Base-by-base conservation (phyloP, 2,888 invertebrate genomes). In the Schrankia costaestrigalis region DNA sequence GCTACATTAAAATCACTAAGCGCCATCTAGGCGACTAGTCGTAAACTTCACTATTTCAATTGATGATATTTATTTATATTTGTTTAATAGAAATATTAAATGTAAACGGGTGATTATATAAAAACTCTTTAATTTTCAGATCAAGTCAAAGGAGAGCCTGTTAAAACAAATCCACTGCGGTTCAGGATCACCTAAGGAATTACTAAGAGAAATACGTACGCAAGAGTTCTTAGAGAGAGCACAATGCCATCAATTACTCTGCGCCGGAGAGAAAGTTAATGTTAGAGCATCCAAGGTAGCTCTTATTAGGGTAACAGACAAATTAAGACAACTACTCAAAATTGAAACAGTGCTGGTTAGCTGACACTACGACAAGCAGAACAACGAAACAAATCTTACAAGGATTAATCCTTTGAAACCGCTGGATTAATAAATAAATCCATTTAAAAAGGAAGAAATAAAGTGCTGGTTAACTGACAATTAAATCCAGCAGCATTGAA, bases 281-380 rank as follows among this genome's bases (percentile, higher is more conserved):
- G 91, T 94, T 35, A 90, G 94, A 38, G 93, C 93, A 24, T 93
- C 94, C 28, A 95, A 95, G 77, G 93, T 95, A 56, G 91, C 93
- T 31, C 90, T 96, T 35, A 92, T 96, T 51, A 91, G 93, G 70
- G 95, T 95, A 84, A 95, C 95, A 58, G 95, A 95, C 64, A 93
- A 92, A 74, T 93, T 96, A 53, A 91, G 91, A 62, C 93, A 94
- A 79, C 90, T 96, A 70, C 89, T 96, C 62, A 94, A 93, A 72
- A 93, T 95, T 39, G 95, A 95, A 81, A 92, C 92, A 46, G 91
- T 93, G 49, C 82, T 92, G 50, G 91, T 95, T 78, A 89, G 90
- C 85, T 90, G 90, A 89, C 90, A 89, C 45, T 65, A 66, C 39
- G 28, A 49, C 4, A 28, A 10, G n/a, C n/a, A n/a, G n/a, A n/a